A percentile compares a stretch with the other conserved stretches of the same genome.
Conservation (phyloP, 2,888 invertebrate species). For the Eudemis profundana region DNA sequence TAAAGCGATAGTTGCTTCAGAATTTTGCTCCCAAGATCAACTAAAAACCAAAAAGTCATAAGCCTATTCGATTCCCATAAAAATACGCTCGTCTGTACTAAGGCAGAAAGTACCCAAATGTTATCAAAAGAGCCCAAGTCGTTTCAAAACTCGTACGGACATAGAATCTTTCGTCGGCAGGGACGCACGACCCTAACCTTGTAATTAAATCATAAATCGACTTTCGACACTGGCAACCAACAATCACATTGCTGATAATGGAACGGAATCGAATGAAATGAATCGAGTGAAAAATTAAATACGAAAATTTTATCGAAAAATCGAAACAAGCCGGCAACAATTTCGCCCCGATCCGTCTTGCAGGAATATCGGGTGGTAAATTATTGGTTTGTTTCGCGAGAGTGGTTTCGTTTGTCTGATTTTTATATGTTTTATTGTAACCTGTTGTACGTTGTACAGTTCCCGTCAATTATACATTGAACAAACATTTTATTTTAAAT, state of each 20-base stretch:
- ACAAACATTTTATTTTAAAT: too few relatives aligned
- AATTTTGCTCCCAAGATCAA: constrained; percentile 8
- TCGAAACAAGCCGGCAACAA: constrained; percentile 33
- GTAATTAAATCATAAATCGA: constrained; percentile 85
- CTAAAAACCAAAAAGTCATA: constrained; percentile 17
- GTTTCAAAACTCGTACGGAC: background rate
- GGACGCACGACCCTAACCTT: constrained; percentile 25
- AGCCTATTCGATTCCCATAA: background rate
- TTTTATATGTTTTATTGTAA: constrained; percentile 25
- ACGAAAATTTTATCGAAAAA: constrained; percentile 39
- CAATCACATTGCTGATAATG: constrained; percentile 82
- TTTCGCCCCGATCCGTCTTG: constrained; percentile 27
- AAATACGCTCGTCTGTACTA: constrained; percentile 2
- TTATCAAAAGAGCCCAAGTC: constrained; percentile 3
- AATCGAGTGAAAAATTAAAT: constrained; percentile 55
- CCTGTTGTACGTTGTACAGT: constrained; percentile 2
- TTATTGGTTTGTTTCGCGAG: constrained; percentile 36
- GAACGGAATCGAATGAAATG: constrained; percentile 81
- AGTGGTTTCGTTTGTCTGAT: constrained; percentile 23
- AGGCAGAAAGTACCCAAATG: background rate
- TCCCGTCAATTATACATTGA: constrained; percentile 3
- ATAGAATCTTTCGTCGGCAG: constrained; percentile 7
- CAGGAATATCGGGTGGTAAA: constrained; percentile 29
- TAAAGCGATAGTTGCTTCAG: constrained; percentile 21
- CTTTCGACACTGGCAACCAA: constrained; percentile 79